Conservation (phyloP, 2,113 vertebrate species). For the Triplophysa tibetana region DNA sequence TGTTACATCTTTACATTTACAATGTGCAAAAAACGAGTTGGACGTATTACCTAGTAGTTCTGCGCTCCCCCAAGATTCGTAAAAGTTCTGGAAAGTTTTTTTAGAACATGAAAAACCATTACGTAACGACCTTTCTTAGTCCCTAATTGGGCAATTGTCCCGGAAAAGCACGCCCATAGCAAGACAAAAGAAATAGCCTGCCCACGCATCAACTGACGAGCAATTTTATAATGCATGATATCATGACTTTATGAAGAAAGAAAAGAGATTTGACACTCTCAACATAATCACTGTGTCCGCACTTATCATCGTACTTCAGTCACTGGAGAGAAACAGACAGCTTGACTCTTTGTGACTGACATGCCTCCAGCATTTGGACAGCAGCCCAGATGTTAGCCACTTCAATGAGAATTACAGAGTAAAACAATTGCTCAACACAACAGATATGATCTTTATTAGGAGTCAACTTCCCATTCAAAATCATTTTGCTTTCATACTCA, state of each 20-base stretch:
- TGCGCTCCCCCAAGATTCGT: too few species aligned
- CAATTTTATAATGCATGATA: too few species aligned
- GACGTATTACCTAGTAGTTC: too few species aligned
- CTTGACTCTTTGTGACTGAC: conserved; percentile 2
- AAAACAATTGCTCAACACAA: conserved; percentile 5
- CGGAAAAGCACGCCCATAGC: too few species aligned
- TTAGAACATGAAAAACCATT: too few species aligned
- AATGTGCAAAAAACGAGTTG: too few species aligned
- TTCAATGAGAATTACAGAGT: conserved; percentile 12
- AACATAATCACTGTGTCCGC: neutral
- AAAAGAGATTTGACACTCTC: neutral
- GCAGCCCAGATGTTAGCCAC: conserved; percentile 37
- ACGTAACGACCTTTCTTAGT: too few species aligned
- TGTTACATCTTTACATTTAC: too few species aligned
- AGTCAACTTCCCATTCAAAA: conserved; percentile 24
- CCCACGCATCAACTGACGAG: too few species aligned
- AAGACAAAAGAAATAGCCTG: too few species aligned
- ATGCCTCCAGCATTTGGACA: conserved; percentile 32
- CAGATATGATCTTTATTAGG: neutral
- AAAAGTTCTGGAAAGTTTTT: too few species aligned
- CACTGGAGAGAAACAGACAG: conserved; percentile 6
- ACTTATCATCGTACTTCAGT: neutral
- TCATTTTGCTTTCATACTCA: neutral
- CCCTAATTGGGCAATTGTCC: too few species aligned
- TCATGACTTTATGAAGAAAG: neutral